Evolutionary conservation across 2,113 vertebrate species (phyloP), one percentile per base, ranked within the genome.

Genomic region (Pseudorasbora parva): DNA sequence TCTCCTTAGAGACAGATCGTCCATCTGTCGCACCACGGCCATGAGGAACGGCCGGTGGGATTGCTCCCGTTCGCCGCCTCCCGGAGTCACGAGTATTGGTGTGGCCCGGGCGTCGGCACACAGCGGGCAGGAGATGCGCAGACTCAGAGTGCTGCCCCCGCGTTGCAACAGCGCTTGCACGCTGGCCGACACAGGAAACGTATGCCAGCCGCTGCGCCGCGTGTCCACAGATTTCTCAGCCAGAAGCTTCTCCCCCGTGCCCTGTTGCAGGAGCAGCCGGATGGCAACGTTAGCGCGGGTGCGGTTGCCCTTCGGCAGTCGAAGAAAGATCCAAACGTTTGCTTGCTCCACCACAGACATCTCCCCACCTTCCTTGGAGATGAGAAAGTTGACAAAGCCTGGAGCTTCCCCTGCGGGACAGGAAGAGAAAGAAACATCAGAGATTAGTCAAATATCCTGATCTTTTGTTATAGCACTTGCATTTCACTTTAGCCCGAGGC

Each of bases 11-110:
- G 95, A 96, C 27, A 95, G 94, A 43, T 95, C 93, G 1, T 96
- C 97, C 0, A 93, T 94, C 68, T 95, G 96, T 6, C 95, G 93
- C 47, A 98, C 95, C 87, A 98, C 95, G 33, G 97, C 95, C 97
- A 98, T 97, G 78, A 99, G 95, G 91, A 99, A 99, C 2, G 98
- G 98, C 47, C 97, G 94, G 88, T 98, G 97, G 0, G 97, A 97
- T 78, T 98, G 97, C 56, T 98, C 97, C 59, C 96, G 95, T 88
- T 97, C 96, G 64, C 93, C 30, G 2, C 88, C 90, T 0, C 80
- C 37, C 4, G 84, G 74, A 0, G 88, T 92, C 9, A 92, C 90
- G 21, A 99, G 92, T 78, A 97, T 92, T 0, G 95, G 92, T 1
- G 93, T 94, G 74, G 96, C 96, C 0, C 96, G 96, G 0, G 94